These are phyloP conservation scores for Pempheris klunzingeri DNA, from an alignment of 2,797 vertebrate genomes.

Conservation along the genomic window DNA sequence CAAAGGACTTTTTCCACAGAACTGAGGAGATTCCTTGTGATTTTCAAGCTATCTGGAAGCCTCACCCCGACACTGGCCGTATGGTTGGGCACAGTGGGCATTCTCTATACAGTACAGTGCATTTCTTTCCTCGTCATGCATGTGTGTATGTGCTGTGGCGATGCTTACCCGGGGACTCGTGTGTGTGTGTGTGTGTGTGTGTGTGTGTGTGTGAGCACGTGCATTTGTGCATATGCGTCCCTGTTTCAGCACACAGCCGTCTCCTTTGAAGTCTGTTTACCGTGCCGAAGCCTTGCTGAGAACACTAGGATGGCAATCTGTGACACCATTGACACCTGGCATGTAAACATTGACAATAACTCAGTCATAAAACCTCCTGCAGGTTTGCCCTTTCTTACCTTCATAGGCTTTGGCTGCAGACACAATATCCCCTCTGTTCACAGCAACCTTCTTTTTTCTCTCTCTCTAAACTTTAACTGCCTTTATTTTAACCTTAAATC, in stretches of 20 bases:
- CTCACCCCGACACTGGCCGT: conserved; percentile 2
- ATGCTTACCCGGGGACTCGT: conserved; percentile 16
- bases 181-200: conserved; percentile 28
- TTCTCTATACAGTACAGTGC: neutral
- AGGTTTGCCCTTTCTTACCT: conserved; percentile 84
- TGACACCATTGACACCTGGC: conserved; percentile 88
- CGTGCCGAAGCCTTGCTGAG: conserved; percentile 82
- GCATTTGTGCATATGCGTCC: conserved; percentile 39
- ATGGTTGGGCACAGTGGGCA: neutral
- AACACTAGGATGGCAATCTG: conserved; percentile 85
- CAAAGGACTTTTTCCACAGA: conserved; percentile 57
- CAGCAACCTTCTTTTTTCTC: conserved; percentile 42
- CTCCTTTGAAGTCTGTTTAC: conserved; percentile 88
- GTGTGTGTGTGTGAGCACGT: conserved; percentile 37
- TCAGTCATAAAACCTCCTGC: conserved; percentile 77
- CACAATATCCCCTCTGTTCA: conserved; percentile 56
- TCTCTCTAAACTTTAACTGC: conserved; percentile 21
- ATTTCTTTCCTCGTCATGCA: conserved; percentile 4
- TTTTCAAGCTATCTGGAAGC: conserved; percentile 28
- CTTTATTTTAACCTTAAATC: conserved; percentile 37
- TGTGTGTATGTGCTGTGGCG: conserved; percentile 7
- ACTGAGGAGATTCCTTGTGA: conserved; percentile 44
- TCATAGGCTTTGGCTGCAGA: conserved; percentile 71
- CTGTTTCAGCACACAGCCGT: conserved; percentile 37
- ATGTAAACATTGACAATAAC: conserved; percentile 85